Conservation (phyloP, 2,888 invertebrate species). For the Leptopilina syphax region DNA sequence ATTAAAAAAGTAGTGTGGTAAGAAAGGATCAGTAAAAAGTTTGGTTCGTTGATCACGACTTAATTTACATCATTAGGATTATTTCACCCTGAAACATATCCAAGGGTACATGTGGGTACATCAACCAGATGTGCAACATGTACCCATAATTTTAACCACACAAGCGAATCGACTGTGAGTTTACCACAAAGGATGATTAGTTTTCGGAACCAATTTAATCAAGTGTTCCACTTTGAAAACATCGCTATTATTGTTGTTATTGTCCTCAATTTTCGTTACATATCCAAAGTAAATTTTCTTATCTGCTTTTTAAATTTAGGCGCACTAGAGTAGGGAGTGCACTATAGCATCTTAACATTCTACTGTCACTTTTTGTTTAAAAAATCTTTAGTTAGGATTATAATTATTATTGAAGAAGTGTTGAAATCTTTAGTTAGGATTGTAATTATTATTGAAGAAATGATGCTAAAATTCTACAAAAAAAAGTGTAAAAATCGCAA, state of each 20-base stretch:
- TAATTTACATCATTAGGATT: slow-evolving; percentile 27
- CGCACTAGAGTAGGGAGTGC: too few species aligned
- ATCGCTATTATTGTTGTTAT: neutral
- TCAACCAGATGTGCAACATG: slow-evolving; percentile 3
- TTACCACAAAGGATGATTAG: slow-evolving; percentile 21
- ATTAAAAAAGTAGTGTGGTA: too few species aligned
- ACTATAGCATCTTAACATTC: too few species aligned
- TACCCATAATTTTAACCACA: neutral
- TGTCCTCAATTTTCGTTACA: neutral
- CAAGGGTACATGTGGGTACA: neutral
- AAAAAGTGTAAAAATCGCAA: too few species aligned
- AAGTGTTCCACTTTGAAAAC: neutral
- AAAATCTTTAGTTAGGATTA: too few species aligned
- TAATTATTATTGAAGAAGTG: too few species aligned
- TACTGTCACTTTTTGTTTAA: too few species aligned
- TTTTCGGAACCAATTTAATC: slow-evolving; percentile 16
- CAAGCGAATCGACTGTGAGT: neutral
- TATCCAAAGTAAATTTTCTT: too few species aligned
- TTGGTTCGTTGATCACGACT: slow-evolving; percentile 1
- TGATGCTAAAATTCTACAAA: too few species aligned
- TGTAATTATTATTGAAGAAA: too few species aligned
- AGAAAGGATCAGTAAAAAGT: neutral
- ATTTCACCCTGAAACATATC: neutral
- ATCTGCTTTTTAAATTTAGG: too few species aligned
- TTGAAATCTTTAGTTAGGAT: too few species aligned